These are phyloP conservation scores for Spinibarbus caldwelli DNA, from an alignment of 2,797 vertebrate genomes.

Conservation along the genomic window DNA sequence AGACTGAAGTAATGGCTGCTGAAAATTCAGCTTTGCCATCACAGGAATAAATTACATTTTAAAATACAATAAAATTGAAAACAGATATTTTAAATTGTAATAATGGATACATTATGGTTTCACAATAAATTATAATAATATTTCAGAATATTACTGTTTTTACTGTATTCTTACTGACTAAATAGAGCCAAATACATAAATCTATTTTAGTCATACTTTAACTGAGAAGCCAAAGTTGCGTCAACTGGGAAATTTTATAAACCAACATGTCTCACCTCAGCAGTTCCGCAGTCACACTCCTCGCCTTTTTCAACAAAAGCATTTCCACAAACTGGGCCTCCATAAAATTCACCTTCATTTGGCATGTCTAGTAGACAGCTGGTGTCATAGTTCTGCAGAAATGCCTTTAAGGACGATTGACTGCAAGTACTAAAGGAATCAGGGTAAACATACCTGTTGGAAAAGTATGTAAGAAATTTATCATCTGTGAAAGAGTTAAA, in stretches of 20 bases:
- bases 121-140: neutral
- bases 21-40: neutral
- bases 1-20: neutral
- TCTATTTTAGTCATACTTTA: conserved; percentile 1
- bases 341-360: conserved; percentile 74
- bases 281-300: conserved; percentile 90
- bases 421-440: conserved; percentile 90
- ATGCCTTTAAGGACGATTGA: conserved; percentile 78
- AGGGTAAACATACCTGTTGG: conserved; percentile 79
- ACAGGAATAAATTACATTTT: neutral
- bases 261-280: conserved; percentile 71
- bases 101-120: too few relatives aligned
- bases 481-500: neutral
- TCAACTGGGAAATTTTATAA: neutral
- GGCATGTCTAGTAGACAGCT: conserved; percentile 83
- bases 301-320: conserved; percentile 89
- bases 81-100: neutral
- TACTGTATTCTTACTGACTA: neutral
- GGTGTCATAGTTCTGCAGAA: conserved; percentile 77
- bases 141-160: neutral
- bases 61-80: neutral
- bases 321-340: conserved; percentile 90
- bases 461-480: conserved; percentile 12
- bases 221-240: conserved; percentile 26
- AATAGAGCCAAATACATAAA: neutral